These are phyloP conservation scores for Orientallactaga sibirica DNA, from an alignment of 2,797 vertebrate genomes.

Conservation along the genomic window DNA sequence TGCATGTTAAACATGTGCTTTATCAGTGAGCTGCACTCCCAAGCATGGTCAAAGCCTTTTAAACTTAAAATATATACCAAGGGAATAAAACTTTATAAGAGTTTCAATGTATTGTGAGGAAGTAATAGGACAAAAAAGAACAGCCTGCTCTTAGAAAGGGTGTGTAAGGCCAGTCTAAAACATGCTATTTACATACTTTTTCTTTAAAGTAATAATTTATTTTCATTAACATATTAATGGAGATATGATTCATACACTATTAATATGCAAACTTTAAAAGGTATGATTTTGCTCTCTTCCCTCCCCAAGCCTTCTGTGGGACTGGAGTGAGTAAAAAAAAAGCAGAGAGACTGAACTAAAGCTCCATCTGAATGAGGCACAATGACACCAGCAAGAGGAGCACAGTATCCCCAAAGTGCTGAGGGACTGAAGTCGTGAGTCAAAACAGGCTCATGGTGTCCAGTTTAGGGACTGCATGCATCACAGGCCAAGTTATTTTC, in stretches of 20 bases:
- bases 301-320: not conserved
- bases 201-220: not conserved
- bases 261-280: slow-evolving; percentile 18
- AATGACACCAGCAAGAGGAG: not conserved
- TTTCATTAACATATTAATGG: not conserved
- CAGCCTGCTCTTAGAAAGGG: not conserved
- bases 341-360: not conserved
- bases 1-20: too few relatives aligned
- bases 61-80: slow-evolving; percentile 12
- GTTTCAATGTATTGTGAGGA: slow-evolving; percentile 7
- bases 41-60: not conserved
- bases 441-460: not conserved
- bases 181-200: not conserved
- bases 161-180: not conserved
- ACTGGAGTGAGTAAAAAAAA: slow-evolving; percentile 1
- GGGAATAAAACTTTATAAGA: slow-evolving; percentile 40
- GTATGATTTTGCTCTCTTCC: not conserved
- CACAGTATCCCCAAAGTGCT: not conserved
- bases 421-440: not conserved
- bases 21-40: too few relatives aligned
- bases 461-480: not conserved
- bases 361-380: not conserved
- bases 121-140: not conserved
- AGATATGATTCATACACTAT: not conserved
- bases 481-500: not conserved